Conservation (phyloP, 2,888 invertebrate species). For the Diarsia rubi region DNA sequence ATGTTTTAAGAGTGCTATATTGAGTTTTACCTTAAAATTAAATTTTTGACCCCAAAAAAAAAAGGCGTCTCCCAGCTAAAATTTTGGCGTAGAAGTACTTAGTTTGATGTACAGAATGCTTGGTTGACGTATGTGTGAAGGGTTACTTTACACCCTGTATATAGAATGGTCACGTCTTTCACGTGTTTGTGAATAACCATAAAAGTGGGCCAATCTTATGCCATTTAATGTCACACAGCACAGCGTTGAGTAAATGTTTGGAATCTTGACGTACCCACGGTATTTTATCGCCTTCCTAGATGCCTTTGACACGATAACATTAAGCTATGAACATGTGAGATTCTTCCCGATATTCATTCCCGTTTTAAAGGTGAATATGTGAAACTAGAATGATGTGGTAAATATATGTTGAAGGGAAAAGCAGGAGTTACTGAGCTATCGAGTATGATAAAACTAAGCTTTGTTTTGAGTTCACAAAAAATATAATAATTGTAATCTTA, state of each 20-base stretch:
- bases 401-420: neutral
- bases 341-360: conserved; percentile 40
- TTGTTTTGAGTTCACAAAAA: too few relatives aligned
- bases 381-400: neutral
- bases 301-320: conserved; percentile 16
- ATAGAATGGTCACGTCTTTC: neutral
- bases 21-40: too few relatives aligned
- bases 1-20: too few relatives aligned
- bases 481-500: too few relatives aligned
- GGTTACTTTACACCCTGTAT: too few relatives aligned
- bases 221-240: conserved; percentile 4
- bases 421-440: neutral
- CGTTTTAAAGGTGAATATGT: conserved; percentile 3
- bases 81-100: too few relatives aligned
- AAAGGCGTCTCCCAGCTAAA: too few relatives aligned
- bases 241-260: neutral
- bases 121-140: too few relatives aligned
- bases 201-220: conserved; percentile 26
- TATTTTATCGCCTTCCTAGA: conserved; percentile 23
- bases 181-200: conserved; percentile 12
- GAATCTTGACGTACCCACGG: conserved; percentile 28
- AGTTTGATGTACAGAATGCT: too few relatives aligned
- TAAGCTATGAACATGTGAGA: conserved; percentile 19
- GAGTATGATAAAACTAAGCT: neutral
- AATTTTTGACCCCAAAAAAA: too few relatives aligned